A percentile compares a stretch with the other conserved stretches of the same genome.
Evolutionary conservation across 1,140 invertebrate species (phyloP).

Genomic region (Drosophila lowei): DNA sequence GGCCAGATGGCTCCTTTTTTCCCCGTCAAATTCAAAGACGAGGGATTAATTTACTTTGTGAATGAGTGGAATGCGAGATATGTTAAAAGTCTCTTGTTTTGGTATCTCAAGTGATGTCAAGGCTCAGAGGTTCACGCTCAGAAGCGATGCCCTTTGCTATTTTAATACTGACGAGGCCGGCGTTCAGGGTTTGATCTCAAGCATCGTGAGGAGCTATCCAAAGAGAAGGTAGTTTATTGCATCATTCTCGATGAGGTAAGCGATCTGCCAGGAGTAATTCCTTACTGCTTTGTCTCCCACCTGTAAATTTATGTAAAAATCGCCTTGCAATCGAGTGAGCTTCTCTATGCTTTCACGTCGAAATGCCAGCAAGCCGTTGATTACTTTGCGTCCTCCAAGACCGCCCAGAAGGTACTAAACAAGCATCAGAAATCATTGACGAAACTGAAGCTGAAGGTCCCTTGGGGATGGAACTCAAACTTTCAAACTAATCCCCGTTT

Average conservation of each 20-base stretch:
- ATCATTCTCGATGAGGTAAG: too few species aligned
- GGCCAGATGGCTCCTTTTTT: too few species aligned
- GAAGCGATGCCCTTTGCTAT: constrained; percentile 30
- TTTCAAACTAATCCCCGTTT: constrained; percentile 41
- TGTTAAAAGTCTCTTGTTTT: constrained; percentile 32
- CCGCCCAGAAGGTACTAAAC: constrained; percentile 41
- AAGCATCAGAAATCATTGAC: constrained; percentile 5
- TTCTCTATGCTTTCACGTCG: constrained; percentile 33
- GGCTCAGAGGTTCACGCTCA: constrained; percentile 17
- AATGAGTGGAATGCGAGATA: too few species aligned
- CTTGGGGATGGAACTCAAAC: constrained; percentile 44
- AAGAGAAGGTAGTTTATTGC: constrained; percentile 40
- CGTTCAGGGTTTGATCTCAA: constrained; percentile 25
- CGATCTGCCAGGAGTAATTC: neutral
- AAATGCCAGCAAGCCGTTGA: constrained; percentile 53
- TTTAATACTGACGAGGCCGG: constrained; percentile 1
- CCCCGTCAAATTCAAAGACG: too few species aligned
- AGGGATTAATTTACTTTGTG: too few species aligned
- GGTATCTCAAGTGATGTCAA: constrained; percentile 52
- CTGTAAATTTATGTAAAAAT: constrained; percentile 47
- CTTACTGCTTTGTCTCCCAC: constrained; percentile 47
- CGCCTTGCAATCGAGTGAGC: constrained; percentile 47
- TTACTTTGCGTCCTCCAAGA: constrained; percentile 42
- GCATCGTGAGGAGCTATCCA: constrained; percentile 26
- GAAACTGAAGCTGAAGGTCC: neutral